phyloP scores from a whole-genome alignment of 2,888 invertebrate genomes.

The Drosophila recens region DNA sequence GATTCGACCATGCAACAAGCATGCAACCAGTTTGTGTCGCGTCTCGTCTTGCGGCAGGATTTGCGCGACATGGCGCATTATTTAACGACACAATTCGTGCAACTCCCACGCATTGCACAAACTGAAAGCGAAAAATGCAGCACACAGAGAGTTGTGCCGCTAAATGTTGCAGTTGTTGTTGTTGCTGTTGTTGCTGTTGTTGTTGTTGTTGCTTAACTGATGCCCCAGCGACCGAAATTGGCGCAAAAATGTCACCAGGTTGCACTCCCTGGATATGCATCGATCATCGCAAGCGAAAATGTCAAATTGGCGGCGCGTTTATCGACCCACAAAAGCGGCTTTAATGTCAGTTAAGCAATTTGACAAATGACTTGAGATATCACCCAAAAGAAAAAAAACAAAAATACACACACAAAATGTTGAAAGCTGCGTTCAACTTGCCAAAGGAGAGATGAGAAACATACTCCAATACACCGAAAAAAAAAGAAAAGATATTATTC shows the following conservation, averaged over 20 bases:
- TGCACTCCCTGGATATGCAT: conserved; percentile 66
- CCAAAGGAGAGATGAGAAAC: conserved; percentile 35
- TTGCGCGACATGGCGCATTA: conserved; percentile 73
- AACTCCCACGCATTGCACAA: conserved; percentile 81
- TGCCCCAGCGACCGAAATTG: conserved; percentile 80
- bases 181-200: conserved; percentile 18
- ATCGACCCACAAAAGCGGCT: conserved; percentile 70
- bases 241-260: conserved; percentile 76
- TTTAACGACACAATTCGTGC: conserved; percentile 82
- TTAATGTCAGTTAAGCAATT: conserved; percentile 80
- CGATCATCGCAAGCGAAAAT: conserved; percentile 72
- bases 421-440: conserved; percentile 59
- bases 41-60: conserved; percentile 62
- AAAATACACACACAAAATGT: conserved; percentile 43
- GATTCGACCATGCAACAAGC: conserved; percentile 20
- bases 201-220: conserved; percentile 69
- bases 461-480: neutral
- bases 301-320: conserved; percentile 74
- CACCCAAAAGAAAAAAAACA: conserved; percentile 26
- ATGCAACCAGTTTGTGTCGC: conserved; percentile 47
- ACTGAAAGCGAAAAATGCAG: conserved; percentile 78
- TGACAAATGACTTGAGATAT: conserved; percentile 77
- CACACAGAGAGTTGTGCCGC: conserved; percentile 51
- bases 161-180: conserved; percentile 37
- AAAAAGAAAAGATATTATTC: neutral